Conservation (phyloP, 2,797 vertebrate genomes). For the Ispidina lecontei region DNA sequence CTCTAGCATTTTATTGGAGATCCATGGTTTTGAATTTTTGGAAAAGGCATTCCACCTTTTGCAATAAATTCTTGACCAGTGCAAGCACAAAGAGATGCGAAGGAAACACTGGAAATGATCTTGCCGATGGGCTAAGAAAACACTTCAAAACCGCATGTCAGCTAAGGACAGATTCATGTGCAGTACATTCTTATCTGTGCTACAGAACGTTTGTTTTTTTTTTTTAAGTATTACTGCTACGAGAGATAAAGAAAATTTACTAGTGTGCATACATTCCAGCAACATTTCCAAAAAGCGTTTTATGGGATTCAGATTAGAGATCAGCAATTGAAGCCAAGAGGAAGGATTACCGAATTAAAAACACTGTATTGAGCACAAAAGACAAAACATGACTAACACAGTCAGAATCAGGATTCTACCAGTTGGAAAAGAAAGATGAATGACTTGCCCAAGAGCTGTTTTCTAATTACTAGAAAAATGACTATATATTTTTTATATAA, state of each 20-base stretch:
- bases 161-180: conserved; percentile 59
- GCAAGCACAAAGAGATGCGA: not conserved
- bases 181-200: conserved; percentile 14
- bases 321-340: conserved; percentile 14
- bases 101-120: conserved; percentile 15
- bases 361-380: not conserved
- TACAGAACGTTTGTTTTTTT: not conserved
- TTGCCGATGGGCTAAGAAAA: conserved; percentile 1
- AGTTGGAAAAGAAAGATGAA: not conserved
- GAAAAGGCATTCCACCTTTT: conserved; percentile 9
- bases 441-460: not conserved
- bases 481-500: not conserved
- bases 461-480: not conserved
- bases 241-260: conserved; percentile 43
- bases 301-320: conserved; percentile 1
- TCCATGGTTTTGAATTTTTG: not conserved
- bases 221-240: conserved; percentile 13
- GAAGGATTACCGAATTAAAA: conserved; percentile 35
- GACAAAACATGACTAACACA: not conserved
- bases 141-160: conserved; percentile 22
- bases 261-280: not conserved
- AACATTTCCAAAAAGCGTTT: conserved; percentile 1
- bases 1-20: not conserved
- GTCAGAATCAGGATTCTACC: not conserved
- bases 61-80: not conserved